Base-by-base conservation (phyloP, 1,140 invertebrate genomes). In the Saccostrea glomerata region DNA sequence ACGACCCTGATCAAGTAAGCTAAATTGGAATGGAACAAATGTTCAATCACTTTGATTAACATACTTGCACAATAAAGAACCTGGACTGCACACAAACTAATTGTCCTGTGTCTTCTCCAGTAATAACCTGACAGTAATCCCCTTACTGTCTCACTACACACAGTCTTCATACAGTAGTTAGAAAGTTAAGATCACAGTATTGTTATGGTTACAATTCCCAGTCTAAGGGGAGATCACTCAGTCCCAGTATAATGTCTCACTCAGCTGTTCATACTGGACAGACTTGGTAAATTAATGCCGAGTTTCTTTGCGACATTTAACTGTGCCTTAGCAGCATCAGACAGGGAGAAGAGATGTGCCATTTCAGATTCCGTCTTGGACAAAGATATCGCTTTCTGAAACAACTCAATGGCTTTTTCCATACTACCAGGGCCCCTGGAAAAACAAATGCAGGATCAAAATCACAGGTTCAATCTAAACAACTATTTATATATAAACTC, bases 361-460 rank as follows among this genome's bases (percentile, higher is more conserved):
- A 99, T 96, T 95, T 99, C 98, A 88, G 97, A 95, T 94, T 97
- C 96, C 25, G 97, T 98, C 92, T 97, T 98, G 40, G 97, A 97
- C 85, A 98, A 95, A 82, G 96, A 96, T 88, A 99, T 97, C n/a
- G 98, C 98, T 95, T 98, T 98, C 91, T 98, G 97, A 93, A 99
- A 98, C 25, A 98, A 95, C 89, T 97, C 96, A 87, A 99, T 96
- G 11, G 98, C 98, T 92, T 97, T 96, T 84, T 96, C 95, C 86
- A 99, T 95, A 94, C 98, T 97, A 77, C 97, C 97, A 90, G 70
- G 70, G 0, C 70, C 70, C 15, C 97, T 98, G 94, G 92, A 94
- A 95, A 90, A 88, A 70, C 85, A 85, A n/a, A 86, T 6, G 82
- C 40, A 85, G 1, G 54, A 60, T 58, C 30, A 54, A 85, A 30